Conservation (phyloP, 1,140 invertebrate species). For the Drosophila biarmipes region DNA sequence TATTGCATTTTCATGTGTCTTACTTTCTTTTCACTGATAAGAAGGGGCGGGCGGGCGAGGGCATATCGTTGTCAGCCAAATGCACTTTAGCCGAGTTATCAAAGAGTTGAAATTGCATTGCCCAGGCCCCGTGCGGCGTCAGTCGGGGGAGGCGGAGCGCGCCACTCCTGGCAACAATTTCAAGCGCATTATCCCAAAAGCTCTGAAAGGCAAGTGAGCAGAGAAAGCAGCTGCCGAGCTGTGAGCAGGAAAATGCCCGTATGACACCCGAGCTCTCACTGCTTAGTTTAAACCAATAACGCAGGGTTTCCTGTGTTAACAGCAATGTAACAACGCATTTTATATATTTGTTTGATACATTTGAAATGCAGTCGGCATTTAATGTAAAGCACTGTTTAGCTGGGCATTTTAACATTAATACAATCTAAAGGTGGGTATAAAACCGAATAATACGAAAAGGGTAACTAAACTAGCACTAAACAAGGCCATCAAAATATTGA, state of each 20-base stretch:
- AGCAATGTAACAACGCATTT: too few relatives aligned
- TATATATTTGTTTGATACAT: too few relatives aligned
- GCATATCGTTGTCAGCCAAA: constrained; percentile 66
- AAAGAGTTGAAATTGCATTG: constrained; percentile 82
- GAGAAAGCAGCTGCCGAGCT: constrained; percentile 22
- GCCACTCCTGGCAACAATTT: constrained; percentile 64
- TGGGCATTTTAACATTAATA: too few relatives aligned
- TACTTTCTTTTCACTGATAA: constrained; percentile 68
- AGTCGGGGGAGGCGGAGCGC: constrained; percentile 8
- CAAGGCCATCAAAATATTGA: too few relatives aligned
- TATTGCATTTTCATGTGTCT: constrained; percentile 83
- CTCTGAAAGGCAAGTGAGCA: constrained; percentile 16
- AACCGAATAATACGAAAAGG: too few relatives aligned
- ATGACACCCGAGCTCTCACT: constrained; percentile 2
- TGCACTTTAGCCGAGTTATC: constrained; percentile 79
- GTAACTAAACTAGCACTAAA: too few relatives aligned
- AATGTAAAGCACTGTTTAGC: too few relatives aligned
- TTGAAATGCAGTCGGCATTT: too few relatives aligned
- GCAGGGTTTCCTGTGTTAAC: too few relatives aligned
- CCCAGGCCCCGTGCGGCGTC: constrained; percentile 49
- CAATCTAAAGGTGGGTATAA: too few relatives aligned
- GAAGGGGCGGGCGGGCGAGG: neutral
- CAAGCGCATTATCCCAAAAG: constrained; percentile 69
- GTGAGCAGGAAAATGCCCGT: constrained; percentile 5
- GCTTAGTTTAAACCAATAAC: too few relatives aligned